Evolutionary conservation across 2,113 vertebrate species (phyloP), one percentile per base, ranked within the genome.

Genomic region (Pelmatolapia mariae): DNA sequence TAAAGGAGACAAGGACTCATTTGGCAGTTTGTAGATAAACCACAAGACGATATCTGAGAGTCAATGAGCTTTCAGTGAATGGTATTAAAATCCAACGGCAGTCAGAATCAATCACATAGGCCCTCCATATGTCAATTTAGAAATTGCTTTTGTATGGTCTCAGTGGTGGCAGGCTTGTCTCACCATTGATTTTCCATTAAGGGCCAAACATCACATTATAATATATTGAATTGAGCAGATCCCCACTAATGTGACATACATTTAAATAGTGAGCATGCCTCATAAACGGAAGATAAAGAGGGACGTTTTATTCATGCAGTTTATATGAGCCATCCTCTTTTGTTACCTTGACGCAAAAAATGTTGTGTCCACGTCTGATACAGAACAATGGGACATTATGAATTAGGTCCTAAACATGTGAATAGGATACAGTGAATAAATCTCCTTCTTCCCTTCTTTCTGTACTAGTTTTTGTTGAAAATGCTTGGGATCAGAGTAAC

Each of bases 121-220:
- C 88, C 88, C 94, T 96, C 94, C 87, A 92, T 94, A 93, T 91
- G 96, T 95, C 95, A 93, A 95, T 96, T 95, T 94, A 95, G 92
- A 95, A 96, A 96, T 96, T 95, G 95, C 90, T 92, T 96, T 95
- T 93, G 92, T 93, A 94, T 93, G 91, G 95, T 95, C 93, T 96
- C 86, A 45, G 92, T 87, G 86, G 93, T 95, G 95, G 93, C 87
- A 82, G 92, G 86, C 95, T 96, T 95, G 95, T 96, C 94, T 93
- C 61, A 0, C 54, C 89, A 97, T 96, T 92, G 96, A 97, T 96
- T 97, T 95, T 94, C 94, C 95, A 97, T 97, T 96, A 96, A 95
- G 93, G 73, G 85, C 40, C 91, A 87, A 94, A 94, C 96, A 93
- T 94, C 92, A 88, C 95, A 94, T 96, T 96, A 94, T 91, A 96